Conservation (phyloP, 2,888 invertebrate genomes). For the Andrena bicolor region DNA sequence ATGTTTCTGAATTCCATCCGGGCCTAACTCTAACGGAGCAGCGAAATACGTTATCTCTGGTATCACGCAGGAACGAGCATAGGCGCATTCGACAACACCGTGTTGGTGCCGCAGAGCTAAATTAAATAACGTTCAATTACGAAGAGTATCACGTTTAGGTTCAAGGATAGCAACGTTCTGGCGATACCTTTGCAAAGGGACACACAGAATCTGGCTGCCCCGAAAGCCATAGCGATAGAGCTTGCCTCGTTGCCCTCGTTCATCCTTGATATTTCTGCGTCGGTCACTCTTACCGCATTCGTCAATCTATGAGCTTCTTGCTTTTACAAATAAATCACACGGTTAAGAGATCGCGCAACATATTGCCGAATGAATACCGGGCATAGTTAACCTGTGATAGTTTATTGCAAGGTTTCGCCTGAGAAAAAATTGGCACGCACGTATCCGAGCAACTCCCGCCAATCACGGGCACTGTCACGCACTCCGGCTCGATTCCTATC, state of each 20-base stretch:
- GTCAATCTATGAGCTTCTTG: slow-evolving; percentile 81
- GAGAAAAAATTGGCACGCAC: slow-evolving; percentile 92
- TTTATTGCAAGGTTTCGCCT: slow-evolving; percentile 87
- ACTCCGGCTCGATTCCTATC: slow-evolving; percentile 88
- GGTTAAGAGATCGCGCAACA: not conserved
- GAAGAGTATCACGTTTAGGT: not conserved
- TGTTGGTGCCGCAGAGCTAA: slow-evolving; percentile 59
- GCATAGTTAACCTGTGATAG: slow-evolving; percentile 70
- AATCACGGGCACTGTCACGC: slow-evolving; percentile 90
- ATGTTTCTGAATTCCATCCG: slow-evolving; percentile 77
- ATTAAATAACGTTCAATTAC: not conserved
- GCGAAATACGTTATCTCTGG: slow-evolving; percentile 79
- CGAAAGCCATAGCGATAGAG: slow-evolving; percentile 88
- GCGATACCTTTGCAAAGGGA: slow-evolving; percentile 86
- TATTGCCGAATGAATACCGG: too few species aligned
- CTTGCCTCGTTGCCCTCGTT: slow-evolving; percentile 87
- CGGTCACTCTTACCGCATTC: slow-evolving; percentile 86
- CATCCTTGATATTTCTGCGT: slow-evolving; percentile 87
- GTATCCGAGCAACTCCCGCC: slow-evolving; percentile 92
- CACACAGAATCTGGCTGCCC: slow-evolving; percentile 87
- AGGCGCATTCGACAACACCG: slow-evolving; percentile 78
- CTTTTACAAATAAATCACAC: slow-evolving; percentile 79
- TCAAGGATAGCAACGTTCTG: not conserved
- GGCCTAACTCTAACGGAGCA: slow-evolving; percentile 78
- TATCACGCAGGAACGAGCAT: slow-evolving; percentile 76